These are phyloP conservation scores for Myotis brandtii DNA, from an alignment of 2,113 vertebrate species.

Conservation along the genomic window DNA sequence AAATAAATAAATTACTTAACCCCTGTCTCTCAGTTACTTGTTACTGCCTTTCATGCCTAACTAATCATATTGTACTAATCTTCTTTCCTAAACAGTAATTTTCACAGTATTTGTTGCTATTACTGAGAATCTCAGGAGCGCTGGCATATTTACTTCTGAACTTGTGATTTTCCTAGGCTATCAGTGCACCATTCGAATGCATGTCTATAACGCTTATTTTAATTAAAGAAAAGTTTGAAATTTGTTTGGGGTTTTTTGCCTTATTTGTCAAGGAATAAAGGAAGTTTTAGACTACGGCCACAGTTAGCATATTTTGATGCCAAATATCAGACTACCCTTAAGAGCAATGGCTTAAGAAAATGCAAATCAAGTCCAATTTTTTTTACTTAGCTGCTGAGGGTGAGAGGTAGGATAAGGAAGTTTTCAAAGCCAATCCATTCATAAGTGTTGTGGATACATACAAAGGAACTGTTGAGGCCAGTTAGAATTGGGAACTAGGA, in stretches of 20 bases:
- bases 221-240: constrained; percentile 79
- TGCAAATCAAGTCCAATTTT: constrained; percentile 79
- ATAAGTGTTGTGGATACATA: constrained; percentile 83
- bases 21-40: constrained; percentile 78
- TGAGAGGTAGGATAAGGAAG: constrained; percentile 67
- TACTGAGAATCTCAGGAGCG: constrained; percentile 71
- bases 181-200: constrained; percentile 76
- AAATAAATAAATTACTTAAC: constrained; percentile 83
- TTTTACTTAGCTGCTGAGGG: constrained; percentile 68
- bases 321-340: constrained; percentile 66
- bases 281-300: constrained; percentile 66
- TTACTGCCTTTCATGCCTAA: constrained; percentile 82
- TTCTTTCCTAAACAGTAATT: constrained; percentile 77
- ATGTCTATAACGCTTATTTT: constrained; percentile 74
- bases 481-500: constrained; percentile 13
- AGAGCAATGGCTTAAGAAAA: constrained; percentile 78
- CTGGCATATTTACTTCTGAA: constrained; percentile 79
- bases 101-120: constrained; percentile 80
- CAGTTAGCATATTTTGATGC: constrained; percentile 65
- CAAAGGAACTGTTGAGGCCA: constrained; percentile 75
- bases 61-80: constrained; percentile 80
- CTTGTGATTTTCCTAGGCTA: constrained; percentile 69
- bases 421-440: constrained; percentile 77
- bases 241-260: constrained; percentile 33
- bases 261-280: constrained; percentile 53